Evolutionary conservation across 2,888 invertebrate species (phyloP).

Genomic region (Drosophila parthenogenetica): DNA sequence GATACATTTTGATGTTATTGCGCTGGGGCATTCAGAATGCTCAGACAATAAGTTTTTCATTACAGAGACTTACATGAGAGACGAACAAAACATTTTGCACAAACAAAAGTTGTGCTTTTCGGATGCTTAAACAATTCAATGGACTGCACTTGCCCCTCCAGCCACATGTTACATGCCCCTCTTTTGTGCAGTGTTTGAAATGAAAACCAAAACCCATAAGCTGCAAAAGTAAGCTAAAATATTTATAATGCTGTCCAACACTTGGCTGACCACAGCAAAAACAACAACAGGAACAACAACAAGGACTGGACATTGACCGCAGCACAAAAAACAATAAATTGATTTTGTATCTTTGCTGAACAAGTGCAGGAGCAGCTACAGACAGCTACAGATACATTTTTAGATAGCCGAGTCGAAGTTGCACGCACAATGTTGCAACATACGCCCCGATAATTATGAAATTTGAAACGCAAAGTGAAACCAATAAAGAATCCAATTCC

Average conservation of each 20-base stretch:
- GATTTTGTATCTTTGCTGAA: slow-evolving; percentile 64
- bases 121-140: slow-evolving; percentile 70
- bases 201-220: slow-evolving; percentile 50
- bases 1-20: slow-evolving; percentile 11
- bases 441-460: slow-evolving; percentile 76
- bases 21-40: slow-evolving; percentile 35
- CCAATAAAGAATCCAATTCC: slow-evolving; percentile 39
- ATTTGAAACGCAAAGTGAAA: slow-evolving; percentile 60
- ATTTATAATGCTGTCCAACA: slow-evolving; percentile 78
- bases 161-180: slow-evolving; percentile 1
- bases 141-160: slow-evolving; percentile 49
- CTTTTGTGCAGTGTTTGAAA: neutral
- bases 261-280: slow-evolving; percentile 72
- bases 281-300: slow-evolving; percentile 32
- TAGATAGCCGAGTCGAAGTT: slow-evolving; percentile 2
- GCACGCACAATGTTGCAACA: slow-evolving; percentile 55
- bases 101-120: slow-evolving; percentile 56
- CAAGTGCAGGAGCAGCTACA: slow-evolving; percentile 47
- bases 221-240: slow-evolving; percentile 72
- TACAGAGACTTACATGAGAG: slow-evolving; percentile 40
- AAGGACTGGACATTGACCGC: slow-evolving; percentile 46
- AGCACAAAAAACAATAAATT: slow-evolving; percentile 67
- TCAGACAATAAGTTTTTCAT: slow-evolving; percentile 40
- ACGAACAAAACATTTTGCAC: slow-evolving; percentile 36
- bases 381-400: slow-evolving; percentile 7